These are phyloP conservation scores for Pavo muticus DNA, from an alignment of 2,113 vertebrate species.

Conservation along the genomic window DNA sequence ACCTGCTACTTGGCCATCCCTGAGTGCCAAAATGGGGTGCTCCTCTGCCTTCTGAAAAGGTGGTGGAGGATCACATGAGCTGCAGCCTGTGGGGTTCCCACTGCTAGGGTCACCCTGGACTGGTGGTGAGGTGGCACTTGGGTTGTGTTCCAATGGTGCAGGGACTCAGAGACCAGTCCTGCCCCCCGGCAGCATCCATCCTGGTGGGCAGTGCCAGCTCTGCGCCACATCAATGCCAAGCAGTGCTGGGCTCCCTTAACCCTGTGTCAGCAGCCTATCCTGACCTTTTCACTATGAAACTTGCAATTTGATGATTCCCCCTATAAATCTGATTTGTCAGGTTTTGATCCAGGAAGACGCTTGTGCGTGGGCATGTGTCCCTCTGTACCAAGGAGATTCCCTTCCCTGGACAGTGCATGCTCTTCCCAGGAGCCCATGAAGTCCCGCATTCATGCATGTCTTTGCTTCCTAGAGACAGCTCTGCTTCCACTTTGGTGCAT, in stretches of 20 bases:
- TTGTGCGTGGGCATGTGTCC: fast-evolving
- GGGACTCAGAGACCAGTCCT: neutral
- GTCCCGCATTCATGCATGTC: fast-evolving
- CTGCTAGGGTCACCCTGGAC: neutral
- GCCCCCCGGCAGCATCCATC: neutral
- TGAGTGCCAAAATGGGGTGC: neutral
- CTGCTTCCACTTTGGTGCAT: neutral
- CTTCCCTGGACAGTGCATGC: neutral
- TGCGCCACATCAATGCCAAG: neutral
- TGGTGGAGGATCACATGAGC: neutral
- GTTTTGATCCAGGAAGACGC: neutral
- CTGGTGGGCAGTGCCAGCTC: neutral
- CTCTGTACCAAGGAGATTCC: neutral
- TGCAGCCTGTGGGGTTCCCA: fast-evolving
- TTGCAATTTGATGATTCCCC: neutral
- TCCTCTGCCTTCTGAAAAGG: fast-evolving
- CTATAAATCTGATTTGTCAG: neutral
- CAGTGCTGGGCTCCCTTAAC: neutral
- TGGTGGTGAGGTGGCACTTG: neutral
- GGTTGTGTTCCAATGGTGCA: neutral
- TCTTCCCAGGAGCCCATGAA: neutral
- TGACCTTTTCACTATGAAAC: neutral
- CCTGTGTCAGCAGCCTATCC: fast-evolving
- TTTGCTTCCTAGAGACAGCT: neutral
- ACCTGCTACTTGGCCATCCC: neutral